Base-by-base conservation (phyloP, 2,888 invertebrate species). In the Drepanosiphum platanoidis region DNA sequence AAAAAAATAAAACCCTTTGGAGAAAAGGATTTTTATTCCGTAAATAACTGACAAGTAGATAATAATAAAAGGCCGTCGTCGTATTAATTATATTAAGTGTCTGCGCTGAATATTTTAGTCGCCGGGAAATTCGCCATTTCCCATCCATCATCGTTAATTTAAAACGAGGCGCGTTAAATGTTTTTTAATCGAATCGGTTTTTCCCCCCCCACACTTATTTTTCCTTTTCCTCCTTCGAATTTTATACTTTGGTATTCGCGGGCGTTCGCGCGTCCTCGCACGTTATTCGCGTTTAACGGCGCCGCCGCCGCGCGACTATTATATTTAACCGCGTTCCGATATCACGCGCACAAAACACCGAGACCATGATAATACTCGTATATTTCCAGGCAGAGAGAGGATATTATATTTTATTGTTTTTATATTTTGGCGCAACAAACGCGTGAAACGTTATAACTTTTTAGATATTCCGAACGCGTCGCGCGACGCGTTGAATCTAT, bases 61-160 rank as follows among this genome's bases (percentile, higher is more conserved):
- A 58, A 27, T 58, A 34, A 58, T n/a, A n/a, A 75, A 75, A 58
- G 74, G 42, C n/a, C 74, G 74, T 34, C 22, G 46, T 27, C 34
- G 18, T 75, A 75, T 58, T 75, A 75, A 75, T 75, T 75, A 34
- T 58, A 58, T 75, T 75, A 34, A 75, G 36, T 75, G 36, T 75
- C 34, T 9, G 36, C 22, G 58, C 8, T 75, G 58, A 34, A 75
- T 58, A 75, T 58, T 75, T 75, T 58, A 75, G 58, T 34, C 58
- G 18, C 36, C 36, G 15, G 52, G 13, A 58, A 52, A 75, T 75
- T 75, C n/a, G 18, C 42, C 52, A 52, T 34, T 58, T 27, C 15
- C 13, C 75, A 75, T 34, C 34, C 58, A 58, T 75, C 75, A 58
- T 42, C 27, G 58, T 58, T 58, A 75, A 58, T 75, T 42, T 36